These are phyloP conservation scores for Ormyrus rosae DNA, from an alignment of 2,888 invertebrate species.

Conservation along the genomic window DNA sequence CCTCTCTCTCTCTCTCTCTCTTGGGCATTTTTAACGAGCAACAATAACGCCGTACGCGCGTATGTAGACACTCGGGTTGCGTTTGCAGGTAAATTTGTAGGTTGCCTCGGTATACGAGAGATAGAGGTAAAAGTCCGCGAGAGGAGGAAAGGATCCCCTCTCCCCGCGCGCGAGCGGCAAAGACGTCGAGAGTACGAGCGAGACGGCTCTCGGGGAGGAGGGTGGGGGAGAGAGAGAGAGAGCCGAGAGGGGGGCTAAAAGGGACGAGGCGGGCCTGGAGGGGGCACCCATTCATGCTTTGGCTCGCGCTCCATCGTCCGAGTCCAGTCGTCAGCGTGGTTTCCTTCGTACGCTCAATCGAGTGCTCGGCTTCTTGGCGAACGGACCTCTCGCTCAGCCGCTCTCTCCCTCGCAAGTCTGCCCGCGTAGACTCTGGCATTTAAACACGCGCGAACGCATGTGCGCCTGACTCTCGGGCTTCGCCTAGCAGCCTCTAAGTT, in stretches of 20 bases:
- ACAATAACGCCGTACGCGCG: no score
- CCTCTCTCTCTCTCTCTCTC: neutral
- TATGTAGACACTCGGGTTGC: neutral
- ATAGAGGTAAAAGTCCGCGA: conserved; percentile 10
- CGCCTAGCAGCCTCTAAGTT: no score
- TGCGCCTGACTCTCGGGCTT: no score
- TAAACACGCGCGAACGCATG: no score
- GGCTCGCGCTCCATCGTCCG: conserved; percentile 9
- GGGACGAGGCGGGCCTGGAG: conserved; percentile 9
- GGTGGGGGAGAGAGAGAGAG: neutral
- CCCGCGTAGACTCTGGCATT: no score
- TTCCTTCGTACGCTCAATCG: conserved; percentile 10
- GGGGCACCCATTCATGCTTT: conserved; percentile 49
- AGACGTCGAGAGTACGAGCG: conserved; percentile 39
- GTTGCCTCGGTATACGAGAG: neutral
- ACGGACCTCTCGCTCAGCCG: neutral
- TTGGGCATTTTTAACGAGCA: no score
- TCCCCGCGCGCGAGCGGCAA: conserved; percentile 8
- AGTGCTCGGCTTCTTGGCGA: neutral
- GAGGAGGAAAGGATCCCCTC: conserved; percentile 11
- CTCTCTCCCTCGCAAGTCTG: no score
- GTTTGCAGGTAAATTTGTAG: conserved; percentile 40
- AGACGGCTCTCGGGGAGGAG: neutral
- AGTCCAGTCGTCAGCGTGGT: conserved; percentile 45
- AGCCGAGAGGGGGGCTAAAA: conserved; percentile 23